A percentile compares a stretch with the other conserved stretches of the same genome.
phyloP scores from a whole-genome alignment of 2,888 invertebrate genomes.

The Metellina segmentata region DNA sequence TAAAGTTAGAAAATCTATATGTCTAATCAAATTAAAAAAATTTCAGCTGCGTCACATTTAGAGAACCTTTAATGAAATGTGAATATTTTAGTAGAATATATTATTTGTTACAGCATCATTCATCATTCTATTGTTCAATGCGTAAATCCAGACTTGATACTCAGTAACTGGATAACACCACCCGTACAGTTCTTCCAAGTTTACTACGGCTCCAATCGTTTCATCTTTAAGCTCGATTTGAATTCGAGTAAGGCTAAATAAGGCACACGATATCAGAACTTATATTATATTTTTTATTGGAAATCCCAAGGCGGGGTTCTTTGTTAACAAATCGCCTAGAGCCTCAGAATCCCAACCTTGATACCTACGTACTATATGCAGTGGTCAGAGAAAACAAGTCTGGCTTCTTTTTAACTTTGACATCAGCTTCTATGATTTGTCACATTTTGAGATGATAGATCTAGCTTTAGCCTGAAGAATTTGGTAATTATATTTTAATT shows the following conservation, averaged over 20 bases:
- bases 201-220: not conserved
- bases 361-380: slow-evolving; percentile 20
- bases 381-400: not conserved
- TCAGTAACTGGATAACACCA: too few species aligned
- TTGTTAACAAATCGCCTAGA: not conserved
- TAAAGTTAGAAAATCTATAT: too few species aligned
- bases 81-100: too few species aligned
- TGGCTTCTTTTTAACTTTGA: not conserved
- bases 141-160: too few species aligned
- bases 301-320: slow-evolving; percentile 44
- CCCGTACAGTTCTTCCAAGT: too few species aligned
- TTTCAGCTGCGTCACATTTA: too few species aligned
- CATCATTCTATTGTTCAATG: too few species aligned
- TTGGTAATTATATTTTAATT: not conserved
- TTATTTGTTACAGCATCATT: too few species aligned
- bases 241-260: not conserved
- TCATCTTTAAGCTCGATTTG: not conserved
- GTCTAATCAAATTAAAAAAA: too few species aligned
- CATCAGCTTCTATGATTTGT: not conserved
- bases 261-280: not conserved
- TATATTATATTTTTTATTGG: not conserved
- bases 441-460: not conserved
- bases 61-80: too few species aligned
- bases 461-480: not conserved
- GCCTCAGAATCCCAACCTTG: slow-evolving; percentile 30